Evolutionary conservation across 2,797 vertebrate genomes (phyloP), one percentile per base, ranked within the genome.

Genomic region (Australoheros facetus): DNA sequence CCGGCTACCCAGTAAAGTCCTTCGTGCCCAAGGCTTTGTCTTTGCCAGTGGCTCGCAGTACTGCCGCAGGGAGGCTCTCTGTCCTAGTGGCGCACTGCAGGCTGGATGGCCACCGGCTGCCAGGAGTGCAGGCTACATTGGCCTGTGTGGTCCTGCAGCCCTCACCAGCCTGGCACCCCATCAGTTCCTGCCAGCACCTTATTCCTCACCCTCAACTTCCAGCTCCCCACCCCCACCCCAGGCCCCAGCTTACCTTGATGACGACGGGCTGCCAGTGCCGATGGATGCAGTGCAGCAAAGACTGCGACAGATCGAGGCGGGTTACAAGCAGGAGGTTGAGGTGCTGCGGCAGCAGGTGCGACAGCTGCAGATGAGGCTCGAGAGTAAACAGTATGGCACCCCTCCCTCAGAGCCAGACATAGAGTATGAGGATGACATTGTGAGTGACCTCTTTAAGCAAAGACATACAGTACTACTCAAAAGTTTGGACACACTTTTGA

Each of bases 361-460:
- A 26, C 97, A 98, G 93, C 96, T 99, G 89, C 98, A 99, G 94
- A 96, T 98, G 94, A 96, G 97, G 86, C 96, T 99, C 84, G 98
- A 99, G 92, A 97, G 97, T 82, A 97, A 96, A 85, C 98, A 98
- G 91, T 97, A 96, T 89, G 95, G 96, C 16, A 91, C 95, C 9
- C 97, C 98, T 1, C 98, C 97, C 0, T 97, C 97, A 0, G 98
- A 99, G 88, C 97, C 97, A 0, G 97, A 98, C 58, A 89, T 98
- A 58, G 98, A 99, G 95, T 98, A 99, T 1, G 98, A 99, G 93
- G 98, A 99, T 19, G 98, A 99, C 90, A 99, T 99, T 53, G 98
- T 99, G 90, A 99, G 98, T 98, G 59, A 4, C 30, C 30, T 45
- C 17, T 51, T 37, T 62, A 2, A 1, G 1, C 48, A 28, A 56